Evolutionary conservation across 2,888 invertebrate genomes (phyloP).

Genomic region (Harpalus rubripes): DNA sequence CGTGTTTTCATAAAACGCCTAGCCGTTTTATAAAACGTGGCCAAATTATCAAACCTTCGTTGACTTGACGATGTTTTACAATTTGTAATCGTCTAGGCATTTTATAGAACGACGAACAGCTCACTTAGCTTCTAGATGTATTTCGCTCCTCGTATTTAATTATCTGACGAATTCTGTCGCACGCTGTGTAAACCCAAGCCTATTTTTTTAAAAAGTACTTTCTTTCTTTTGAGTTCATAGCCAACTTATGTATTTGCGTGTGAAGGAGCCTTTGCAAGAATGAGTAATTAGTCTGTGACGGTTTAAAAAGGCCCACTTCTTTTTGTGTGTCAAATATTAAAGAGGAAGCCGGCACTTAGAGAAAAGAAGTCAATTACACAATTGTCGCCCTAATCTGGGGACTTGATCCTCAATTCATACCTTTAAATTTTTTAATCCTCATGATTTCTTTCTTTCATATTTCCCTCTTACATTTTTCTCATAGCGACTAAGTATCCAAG

Average conservation of each 20-base stretch:
- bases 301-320: slow-evolving; percentile 5
- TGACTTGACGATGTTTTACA: too few species aligned
- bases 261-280: background rate
- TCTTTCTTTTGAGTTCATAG: background rate
- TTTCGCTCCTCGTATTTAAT: too few species aligned
- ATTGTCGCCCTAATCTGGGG: background rate
- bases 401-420: background rate
- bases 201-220: too few species aligned
- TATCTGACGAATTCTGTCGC: too few species aligned
- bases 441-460: background rate
- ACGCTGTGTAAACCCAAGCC: too few species aligned
- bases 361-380: slow-evolving; percentile 2
- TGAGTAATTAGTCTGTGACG: background rate
- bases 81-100: too few species aligned
- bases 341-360: background rate
- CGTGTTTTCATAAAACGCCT: too few species aligned
- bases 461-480: background rate
- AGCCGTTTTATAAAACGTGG: too few species aligned
- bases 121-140: too few species aligned
- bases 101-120: too few species aligned
- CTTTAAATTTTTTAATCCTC: slow-evolving; percentile 4
- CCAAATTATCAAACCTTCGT: too few species aligned
- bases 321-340: slow-evolving; percentile 1
- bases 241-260: background rate
- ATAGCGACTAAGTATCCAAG: background rate